Evolutionary conservation across 2,797 vertebrate species (phyloP).

Genomic region (Sebastes steindachneri): DNA sequence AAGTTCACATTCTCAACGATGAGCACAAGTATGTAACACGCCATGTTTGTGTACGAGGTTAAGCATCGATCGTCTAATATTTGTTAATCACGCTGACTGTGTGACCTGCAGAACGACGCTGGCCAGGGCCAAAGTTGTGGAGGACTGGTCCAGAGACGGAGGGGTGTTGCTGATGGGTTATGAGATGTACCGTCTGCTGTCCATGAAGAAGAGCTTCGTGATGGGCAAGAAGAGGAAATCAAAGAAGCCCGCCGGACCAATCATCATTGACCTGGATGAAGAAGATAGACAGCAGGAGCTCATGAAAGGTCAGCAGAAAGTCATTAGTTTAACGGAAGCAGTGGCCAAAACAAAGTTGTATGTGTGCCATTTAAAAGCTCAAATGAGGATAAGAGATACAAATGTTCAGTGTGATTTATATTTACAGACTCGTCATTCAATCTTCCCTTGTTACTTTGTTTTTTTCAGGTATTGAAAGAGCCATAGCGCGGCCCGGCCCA

Average conservation of each 20-base stretch:
- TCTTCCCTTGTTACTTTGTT: neutral
- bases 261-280: slow-evolving; percentile 99
- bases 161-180: slow-evolving; percentile 98
- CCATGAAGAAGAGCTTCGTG: slow-evolving; percentile 97
- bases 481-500: slow-evolving; percentile 94
- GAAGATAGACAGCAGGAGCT: slow-evolving; percentile 98
- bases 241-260: slow-evolving; percentile 94
- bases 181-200: slow-evolving; percentile 98
- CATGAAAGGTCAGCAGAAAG: slow-evolving; percentile 88
- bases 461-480: slow-evolving; percentile 91
- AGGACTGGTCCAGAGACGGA: slow-evolving; percentile 93
- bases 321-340: neutral
- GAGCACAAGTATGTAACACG: slow-evolving; percentile 93
- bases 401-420: neutral
- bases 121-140: slow-evolving; percentile 95
- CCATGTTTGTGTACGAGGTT: neutral
- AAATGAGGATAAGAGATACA: neutral
- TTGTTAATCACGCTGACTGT: slow-evolving; percentile 11
- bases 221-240: slow-evolving; percentile 95
- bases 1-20: slow-evolving; percentile 97
- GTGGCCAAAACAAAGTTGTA: neutral
- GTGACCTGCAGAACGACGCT: slow-evolving; percentile 87
- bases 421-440: neutral
- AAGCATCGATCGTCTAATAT: neutral
- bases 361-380: neutral